Evolutionary conservation across 2,113 vertebrate species (phyloP).

Genomic region (Ageneiosus marmoratus): DNA sequence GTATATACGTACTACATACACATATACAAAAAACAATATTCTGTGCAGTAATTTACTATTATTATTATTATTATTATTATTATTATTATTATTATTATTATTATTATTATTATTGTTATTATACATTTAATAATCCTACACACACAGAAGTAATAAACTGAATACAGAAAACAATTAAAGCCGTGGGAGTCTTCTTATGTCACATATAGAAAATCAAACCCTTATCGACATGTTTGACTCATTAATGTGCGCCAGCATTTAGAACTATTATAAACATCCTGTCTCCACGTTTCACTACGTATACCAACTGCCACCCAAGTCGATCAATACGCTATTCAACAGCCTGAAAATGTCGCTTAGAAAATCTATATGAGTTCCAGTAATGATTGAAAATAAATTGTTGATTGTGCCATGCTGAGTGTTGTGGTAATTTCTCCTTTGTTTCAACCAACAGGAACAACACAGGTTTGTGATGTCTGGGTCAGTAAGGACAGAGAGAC

Average conservation of each 20-base stretch:
- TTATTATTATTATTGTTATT: too few relatives aligned
- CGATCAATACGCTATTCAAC: conserved; percentile 60
- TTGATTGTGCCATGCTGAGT: conserved; percentile 46
- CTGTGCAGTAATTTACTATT: background rate
- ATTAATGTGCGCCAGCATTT: conserved; percentile 48
- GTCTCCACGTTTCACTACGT: conserved; percentile 46
- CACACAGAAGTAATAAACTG: conserved; percentile 6
- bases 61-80: too few relatives aligned
- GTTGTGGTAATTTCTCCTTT: conserved; percentile 35
- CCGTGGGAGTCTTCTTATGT: conserved; percentile 29
- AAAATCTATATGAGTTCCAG: conserved; percentile 57
- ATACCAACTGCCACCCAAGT: conserved; percentile 54
- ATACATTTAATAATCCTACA: background rate
- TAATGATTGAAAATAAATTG: conserved; percentile 57
- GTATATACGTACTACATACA: background rate
- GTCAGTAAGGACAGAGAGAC: background rate
- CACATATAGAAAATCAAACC: conserved; percentile 42
- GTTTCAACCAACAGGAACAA: conserved; percentile 37
- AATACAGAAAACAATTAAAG: conserved; percentile 40
- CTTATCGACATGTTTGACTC: conserved; percentile 52
- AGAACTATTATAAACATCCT: conserved; percentile 54
- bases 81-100: too few relatives aligned
- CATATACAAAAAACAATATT: background rate
- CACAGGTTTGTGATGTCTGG: conserved; percentile 13
- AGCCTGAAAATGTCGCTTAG: conserved; percentile 61